Percentiles rank a stretch among this genome's conserved stretches.
phyloP scores from a whole-genome alignment of 2,888 invertebrate species.

The Ectemnius cavifrons region DNA sequence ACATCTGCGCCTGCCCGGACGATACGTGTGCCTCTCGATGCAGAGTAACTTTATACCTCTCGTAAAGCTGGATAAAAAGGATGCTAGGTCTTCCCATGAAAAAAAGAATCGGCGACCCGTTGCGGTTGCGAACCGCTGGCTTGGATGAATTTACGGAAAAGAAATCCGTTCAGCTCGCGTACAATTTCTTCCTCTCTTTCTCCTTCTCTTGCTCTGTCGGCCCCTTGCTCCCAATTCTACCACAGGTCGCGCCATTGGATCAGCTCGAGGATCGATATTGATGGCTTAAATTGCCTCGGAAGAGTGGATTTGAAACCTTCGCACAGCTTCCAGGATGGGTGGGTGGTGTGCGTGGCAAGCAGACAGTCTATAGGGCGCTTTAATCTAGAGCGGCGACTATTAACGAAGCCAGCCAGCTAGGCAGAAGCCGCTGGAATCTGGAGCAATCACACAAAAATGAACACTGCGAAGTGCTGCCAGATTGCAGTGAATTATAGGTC shows the following conservation, averaged over 20 bases:
- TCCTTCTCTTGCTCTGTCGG: too few relatives aligned
- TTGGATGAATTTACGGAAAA: background rate
- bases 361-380: background rate
- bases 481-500: conserved; percentile 27
- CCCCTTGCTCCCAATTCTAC: too few relatives aligned
- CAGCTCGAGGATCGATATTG: background rate
- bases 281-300: background rate
- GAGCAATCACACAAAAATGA: conserved; percentile 7
- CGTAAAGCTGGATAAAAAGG: conserved; percentile 37
- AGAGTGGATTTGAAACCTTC: too few relatives aligned
- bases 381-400: background rate
- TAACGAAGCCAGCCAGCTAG: background rate
- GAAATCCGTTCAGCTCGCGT: background rate
- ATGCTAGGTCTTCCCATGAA: conserved; percentile 37
- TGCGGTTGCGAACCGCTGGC: too few relatives aligned
- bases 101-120: conserved; percentile 26
- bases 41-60: conserved; percentile 43
- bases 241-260: conserved; percentile 3
- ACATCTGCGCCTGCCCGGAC: background rate
- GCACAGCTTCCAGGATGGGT: background rate
- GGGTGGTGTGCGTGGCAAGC: background rate
- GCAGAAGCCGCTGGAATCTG: background rate
- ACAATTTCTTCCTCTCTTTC: background rate
- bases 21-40: background rate
- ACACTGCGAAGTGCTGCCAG: background rate